These are phyloP conservation scores for Pelecanoides urinatrix DNA, from an alignment of 2,113 vertebrate genomes.

Conservation along the genomic window DNA sequence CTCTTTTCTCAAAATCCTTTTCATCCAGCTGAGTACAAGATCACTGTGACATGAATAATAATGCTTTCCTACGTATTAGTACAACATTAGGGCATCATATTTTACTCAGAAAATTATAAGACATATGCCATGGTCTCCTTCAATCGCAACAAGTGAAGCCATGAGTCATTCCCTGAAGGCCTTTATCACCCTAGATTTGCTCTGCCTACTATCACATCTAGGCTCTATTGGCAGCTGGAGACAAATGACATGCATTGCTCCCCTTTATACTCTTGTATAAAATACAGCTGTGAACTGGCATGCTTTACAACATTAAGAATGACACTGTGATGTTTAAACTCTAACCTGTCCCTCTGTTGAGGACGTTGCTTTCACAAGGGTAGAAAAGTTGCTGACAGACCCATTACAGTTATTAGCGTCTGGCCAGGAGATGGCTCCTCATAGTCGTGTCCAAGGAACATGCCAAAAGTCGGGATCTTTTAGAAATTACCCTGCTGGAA, in stretches of 20 bases:
- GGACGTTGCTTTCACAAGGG: fast-evolving
- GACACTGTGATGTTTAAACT: not conserved
- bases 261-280: fast-evolving
- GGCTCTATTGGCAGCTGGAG: not conserved
- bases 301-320: not conserved
- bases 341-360: not conserved
- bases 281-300: not conserved
- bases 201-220: fast-evolving
- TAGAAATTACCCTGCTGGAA: not conserved
- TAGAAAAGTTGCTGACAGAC: not conserved
- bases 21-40: not conserved
- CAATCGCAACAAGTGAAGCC: not conserved
- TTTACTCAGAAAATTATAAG: not conserved
- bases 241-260: not conserved
- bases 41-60: not conserved
- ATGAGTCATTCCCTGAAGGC: not conserved
- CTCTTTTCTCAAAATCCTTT: not conserved
- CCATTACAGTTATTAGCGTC: not conserved
- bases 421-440: not conserved
- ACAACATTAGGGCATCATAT: not conserved
- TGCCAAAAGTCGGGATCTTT: not conserved
- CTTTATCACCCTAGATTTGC: not conserved
- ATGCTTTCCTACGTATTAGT: not conserved
- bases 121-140: not conserved
- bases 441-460: fast-evolving